Evolutionary conservation across 2,113 vertebrate genomes (phyloP), one percentile per base, ranked within the genome.

Genomic region (Parotia lawesii): DNA sequence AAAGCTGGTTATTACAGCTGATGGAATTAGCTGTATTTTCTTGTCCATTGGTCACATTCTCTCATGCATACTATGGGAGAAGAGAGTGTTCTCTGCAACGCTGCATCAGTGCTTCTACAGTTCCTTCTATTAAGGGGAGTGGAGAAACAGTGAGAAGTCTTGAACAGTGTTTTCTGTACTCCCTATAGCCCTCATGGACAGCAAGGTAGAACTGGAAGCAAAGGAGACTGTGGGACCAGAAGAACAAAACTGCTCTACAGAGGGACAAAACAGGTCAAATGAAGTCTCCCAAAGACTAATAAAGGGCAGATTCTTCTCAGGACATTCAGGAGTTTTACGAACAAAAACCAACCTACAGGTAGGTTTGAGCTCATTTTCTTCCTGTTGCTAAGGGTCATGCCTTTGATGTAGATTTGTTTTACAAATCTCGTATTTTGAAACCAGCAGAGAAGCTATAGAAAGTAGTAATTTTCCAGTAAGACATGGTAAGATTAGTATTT

Each of bases 71-170:
- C 91, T 96, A 97, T 92, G 94, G 94, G 96, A 96, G 94, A 89
- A 90, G 92, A 85, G 83, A 92, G 90, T 48, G 71, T 76, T 97
- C 94, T 95, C 95, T 96, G 91, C 95, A 96, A 95, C 86, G 78
- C 75, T 95, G 91, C 91, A 97, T 57, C 97, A 93, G 91, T 79
- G 95, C 96, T 97, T 90, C 96, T 96, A 97, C 83, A 97, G 94
- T 40, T 97, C 88, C 94, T 96, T 97, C 95, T 96, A 97, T 74
- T 62, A 89, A 95, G 28, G 84, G 93, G 96, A 96, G 88, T 44
- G 91, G 93, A 95, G 93, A 97, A 96, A 97, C 56, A 96, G 47
- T 96, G 71, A 97, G 88, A 96, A 87, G 79, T 85, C 84, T 96
- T 64, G 28, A 84, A 93, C 47, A 91, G 81, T 22, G 33, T 53